Evolutionary conservation across 2,113 vertebrate species (phyloP), one percentile per base, ranked within the genome.

Genomic region (Corythornis vintsioides): DNA sequence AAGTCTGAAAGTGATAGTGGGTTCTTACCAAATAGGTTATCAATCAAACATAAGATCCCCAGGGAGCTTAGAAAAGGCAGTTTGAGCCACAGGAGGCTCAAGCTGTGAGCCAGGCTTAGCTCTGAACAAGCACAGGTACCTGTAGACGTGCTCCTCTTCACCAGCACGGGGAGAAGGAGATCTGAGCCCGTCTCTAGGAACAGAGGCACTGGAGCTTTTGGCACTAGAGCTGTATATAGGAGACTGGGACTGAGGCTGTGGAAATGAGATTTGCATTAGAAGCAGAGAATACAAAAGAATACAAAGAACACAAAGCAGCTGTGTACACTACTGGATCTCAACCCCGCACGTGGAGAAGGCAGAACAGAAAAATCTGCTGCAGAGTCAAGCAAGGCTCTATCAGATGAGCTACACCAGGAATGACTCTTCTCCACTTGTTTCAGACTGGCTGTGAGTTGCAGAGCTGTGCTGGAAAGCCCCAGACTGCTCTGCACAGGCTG

Each of bases 91-190:
- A 75, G 70, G 28, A 86, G 67, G 78, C 88, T 69, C 31, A 10
- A 70, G 29, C 0, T 56, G 22, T 8, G 26, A 89, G 52, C n/a
- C 45, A 63, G 33, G 53, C 24, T 77, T 60, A 52, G 77, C 69
- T 87, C 18, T 45, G 11, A 40, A 21, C 10, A 57, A 22, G 21
- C 53, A 53, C 45, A 70, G 28, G 13, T 98, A 99, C 99, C 99
- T 99, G 97, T 99, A 99, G 59, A 99, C 99, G 98, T 99, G 99
- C 67, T 99, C 99, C 92, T 99, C 99, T 96, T 99, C 99, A 24
- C 97, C 89, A 45, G 97, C 97, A 95, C 95, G 97, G 13, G 98
- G 96, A 17, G 97, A 89, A 3, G 98, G 97, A 69, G 98, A 97
- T 86, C 98, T 97, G 63, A 97, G 95, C 70, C 97, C 94, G 94